Evolutionary conservation across 2,113 vertebrate genomes (phyloP).

Genomic region (Capreolus pygargus): DNA sequence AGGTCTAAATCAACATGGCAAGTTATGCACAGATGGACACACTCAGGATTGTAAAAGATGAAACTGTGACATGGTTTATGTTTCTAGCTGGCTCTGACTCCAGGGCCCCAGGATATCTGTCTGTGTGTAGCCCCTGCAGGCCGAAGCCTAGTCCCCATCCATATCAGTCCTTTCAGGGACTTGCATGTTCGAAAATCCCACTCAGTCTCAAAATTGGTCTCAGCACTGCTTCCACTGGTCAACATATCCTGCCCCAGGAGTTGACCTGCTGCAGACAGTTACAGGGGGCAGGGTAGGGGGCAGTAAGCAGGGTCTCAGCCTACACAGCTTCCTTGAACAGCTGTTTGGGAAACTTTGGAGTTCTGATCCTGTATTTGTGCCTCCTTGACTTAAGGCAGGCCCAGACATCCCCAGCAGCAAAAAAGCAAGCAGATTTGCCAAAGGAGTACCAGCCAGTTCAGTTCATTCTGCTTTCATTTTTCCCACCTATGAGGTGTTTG

Average conservation of each 20-base stretch:
- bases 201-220: background rate
- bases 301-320: background rate
- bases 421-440: background rate
- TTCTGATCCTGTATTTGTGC: background rate
- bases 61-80: background rate
- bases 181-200: background rate
- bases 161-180: background rate
- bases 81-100: background rate
- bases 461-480: background rate
- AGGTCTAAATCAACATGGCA: background rate
- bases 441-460: background rate
- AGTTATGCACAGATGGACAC: background rate
- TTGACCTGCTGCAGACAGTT: background rate
- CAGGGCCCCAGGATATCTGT: background rate
- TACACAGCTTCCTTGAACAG: background rate
- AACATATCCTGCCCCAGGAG: background rate
- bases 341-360: background rate
- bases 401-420: background rate
- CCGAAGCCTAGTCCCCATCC: background rate
- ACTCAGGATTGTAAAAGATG: background rate
- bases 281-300: background rate
- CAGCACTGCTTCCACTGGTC: background rate
- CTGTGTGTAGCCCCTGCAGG: background rate
- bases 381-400: background rate
- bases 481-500: background rate